Percentiles rank a stretch among this genome's conserved stretches.
Evolutionary conservation across 2,113 vertebrate genomes (phyloP).

Genomic region (Ceuthmochares aereus): DNA sequence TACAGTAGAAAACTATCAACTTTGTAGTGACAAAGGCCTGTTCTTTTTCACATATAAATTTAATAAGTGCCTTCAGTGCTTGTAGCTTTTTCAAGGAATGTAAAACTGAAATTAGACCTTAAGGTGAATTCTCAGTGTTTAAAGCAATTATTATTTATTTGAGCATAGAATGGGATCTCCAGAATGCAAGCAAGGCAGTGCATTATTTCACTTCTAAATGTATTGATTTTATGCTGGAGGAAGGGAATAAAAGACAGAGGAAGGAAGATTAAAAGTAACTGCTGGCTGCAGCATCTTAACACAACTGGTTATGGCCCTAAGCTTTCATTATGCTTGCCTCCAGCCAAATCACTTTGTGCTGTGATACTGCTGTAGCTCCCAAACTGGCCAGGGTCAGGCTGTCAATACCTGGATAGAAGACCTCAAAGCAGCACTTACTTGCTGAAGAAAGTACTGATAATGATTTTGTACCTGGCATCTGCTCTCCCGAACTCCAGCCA

Average conservation of each 20-base stretch:
- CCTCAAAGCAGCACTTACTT: constrained; percentile 51
- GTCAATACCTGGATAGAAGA: constrained; percentile 50
- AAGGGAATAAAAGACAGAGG: constrained; percentile 14
- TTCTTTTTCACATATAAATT: neutral
- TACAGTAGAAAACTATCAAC: neutral
- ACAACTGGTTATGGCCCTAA: constrained; percentile 40
- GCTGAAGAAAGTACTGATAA: constrained; percentile 50
- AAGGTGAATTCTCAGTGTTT: constrained; percentile 6
- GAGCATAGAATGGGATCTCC: neutral
- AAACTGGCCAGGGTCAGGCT: constrained; percentile 55
- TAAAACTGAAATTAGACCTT: constrained; percentile 10
- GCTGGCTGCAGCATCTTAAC: constrained; percentile 44
- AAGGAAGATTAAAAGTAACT: constrained; percentile 59
- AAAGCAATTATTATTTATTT: constrained; percentile 32
- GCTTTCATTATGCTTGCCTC: constrained; percentile 64
- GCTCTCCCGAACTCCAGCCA: neutral
- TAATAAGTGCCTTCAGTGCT: neutral
- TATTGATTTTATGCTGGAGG: constrained; percentile 50
- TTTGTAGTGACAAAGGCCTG: neutral
- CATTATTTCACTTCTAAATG: constrained; percentile 41
- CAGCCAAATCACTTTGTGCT: constrained; percentile 66
- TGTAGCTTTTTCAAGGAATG: neutral
- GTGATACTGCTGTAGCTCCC: constrained; percentile 54
- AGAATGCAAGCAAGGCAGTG: neutral
- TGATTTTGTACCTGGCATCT: neutral